Evolutionary conservation across 1,140 invertebrate genomes (phyloP), one percentile per base, ranked within the genome.

Genomic region (Ctenoplectra terminalis): DNA sequence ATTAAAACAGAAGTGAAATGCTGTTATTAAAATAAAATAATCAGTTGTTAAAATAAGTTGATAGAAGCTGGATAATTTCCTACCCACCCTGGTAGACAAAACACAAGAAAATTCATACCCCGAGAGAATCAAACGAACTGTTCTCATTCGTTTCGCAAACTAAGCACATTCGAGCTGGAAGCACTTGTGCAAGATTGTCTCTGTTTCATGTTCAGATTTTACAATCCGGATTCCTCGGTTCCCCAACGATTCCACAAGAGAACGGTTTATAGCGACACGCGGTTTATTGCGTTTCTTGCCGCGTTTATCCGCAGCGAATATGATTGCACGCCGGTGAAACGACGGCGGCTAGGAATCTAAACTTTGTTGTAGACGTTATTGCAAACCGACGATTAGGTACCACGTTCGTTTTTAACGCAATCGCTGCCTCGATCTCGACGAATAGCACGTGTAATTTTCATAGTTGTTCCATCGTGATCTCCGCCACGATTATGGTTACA

Each of bases 401-500:
- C 29, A 23, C 20, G 50, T 34, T 63, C 34, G 20, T 74, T 40
- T 60, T 46, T 26, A 9, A 43, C 29, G 40, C 46, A 34, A 63
- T 50, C 54, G 46, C 48, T 60, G n/a, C 31, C 46, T 17, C 34
- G 20, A 83, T 50, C 56, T 73, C 61, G n/a, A 23, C 48, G 71
- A 79, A 52, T 52, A 37, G 61, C 63, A 6, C 11, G 50, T 37
- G 50, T 29, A 58, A 78, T 78, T 79, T 56, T 69, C 58, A 71
- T 81, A 75, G 72, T 66, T 85, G 58, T 84, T 29, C 26, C 34
- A 5, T 15, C 29, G 31, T 76, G 84, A 63, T 61, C 80, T 13
- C 52, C 40, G 48, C 13, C 73, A 37, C 50, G 70, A 69, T 74
- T 70, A 67, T 29, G 72, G 50, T 76, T 84, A 63, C 79, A 58